Percentiles rank a stretch among this genome's conserved stretches.
Evolutionary conservation across 2,888 invertebrate species (phyloP).

Genomic region (Xylota segnis): DNA sequence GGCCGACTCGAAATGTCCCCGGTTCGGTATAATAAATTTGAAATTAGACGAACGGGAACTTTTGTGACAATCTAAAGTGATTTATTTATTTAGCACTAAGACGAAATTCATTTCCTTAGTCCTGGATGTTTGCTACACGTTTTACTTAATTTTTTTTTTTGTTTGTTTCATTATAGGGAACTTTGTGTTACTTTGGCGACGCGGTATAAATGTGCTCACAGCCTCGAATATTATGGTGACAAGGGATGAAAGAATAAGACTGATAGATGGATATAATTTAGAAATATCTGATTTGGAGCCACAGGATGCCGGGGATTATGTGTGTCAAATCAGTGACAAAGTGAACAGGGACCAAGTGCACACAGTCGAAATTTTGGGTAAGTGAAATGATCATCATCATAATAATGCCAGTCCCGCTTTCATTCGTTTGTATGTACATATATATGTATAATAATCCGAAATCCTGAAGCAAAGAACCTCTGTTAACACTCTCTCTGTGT

Average conservation of each 20-base stretch:
- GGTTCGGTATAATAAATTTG: constrained; percentile 63
- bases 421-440: constrained; percentile 19
- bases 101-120: constrained; percentile 54
- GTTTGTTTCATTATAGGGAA: constrained; percentile 85
- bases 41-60: constrained; percentile 71
- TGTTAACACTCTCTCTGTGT: constrained; percentile 36
- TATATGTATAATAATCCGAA: constrained; percentile 56
- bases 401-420: constrained; percentile 55
- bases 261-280: constrained; percentile 89
- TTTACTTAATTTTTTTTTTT: constrained; percentile 20
- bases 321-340: constrained; percentile 90
- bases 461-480: constrained; percentile 43
- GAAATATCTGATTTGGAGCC: constrained; percentile 90
- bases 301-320: constrained; percentile 89
- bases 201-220: constrained; percentile 90
- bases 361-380: constrained; percentile 88
- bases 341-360: constrained; percentile 89
- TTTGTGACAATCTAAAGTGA: constrained; percentile 72
- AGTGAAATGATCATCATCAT: constrained; percentile 77
- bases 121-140: constrained; percentile 6
- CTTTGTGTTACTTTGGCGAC: constrained; percentile 88
- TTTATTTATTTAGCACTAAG: constrained; percentile 72
- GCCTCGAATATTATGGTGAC: constrained; percentile 90
- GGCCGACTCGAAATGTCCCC: constrained; percentile 52
- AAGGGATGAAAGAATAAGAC: constrained; percentile 88